phyloP scores from a whole-genome alignment of 2,888 invertebrate species.

The Platypus cylindrus region DNA sequence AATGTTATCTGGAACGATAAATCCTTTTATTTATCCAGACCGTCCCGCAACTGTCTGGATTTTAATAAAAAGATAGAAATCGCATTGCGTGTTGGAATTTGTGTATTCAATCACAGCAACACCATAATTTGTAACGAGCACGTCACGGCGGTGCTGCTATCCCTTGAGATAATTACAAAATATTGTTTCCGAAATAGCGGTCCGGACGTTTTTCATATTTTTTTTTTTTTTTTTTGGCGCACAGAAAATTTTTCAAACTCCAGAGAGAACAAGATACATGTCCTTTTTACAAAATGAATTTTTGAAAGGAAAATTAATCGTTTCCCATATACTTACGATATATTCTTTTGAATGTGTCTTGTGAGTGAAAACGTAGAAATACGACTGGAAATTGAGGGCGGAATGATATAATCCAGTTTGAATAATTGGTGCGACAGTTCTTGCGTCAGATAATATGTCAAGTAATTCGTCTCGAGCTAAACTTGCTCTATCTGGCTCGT shows the following conservation, averaged over 20 bases:
- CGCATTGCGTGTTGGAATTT: constrained; percentile 8
- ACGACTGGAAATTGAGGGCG: constrained; percentile 60
- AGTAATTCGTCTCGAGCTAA: constrained; percentile 58
- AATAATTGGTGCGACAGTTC: constrained; percentile 70
- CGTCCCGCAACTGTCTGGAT: too few relatives aligned
- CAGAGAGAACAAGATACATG: too few relatives aligned
- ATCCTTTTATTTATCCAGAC: too few relatives aligned
- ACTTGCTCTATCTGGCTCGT: constrained; percentile 25
- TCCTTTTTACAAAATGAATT: too few relatives aligned
- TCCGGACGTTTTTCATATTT: too few relatives aligned
- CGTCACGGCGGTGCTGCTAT: constrained; percentile 3
- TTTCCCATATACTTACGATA: constrained; percentile 52
- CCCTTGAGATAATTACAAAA: too few relatives aligned
- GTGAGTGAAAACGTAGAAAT: constrained; percentile 82
- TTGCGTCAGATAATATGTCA: constrained; percentile 79
- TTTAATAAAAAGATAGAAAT: constrained; percentile 9
- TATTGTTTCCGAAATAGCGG: too few relatives aligned
- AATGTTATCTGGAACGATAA: too few relatives aligned
- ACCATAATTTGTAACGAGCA: constrained; percentile 8
- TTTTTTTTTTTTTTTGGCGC: too few relatives aligned
- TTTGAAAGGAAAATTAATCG: too few relatives aligned
- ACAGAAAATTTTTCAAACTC: too few relatives aligned
- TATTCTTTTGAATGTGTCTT: constrained; percentile 68
- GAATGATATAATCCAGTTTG: constrained; percentile 66
- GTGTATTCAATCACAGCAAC: constrained; percentile 8